Evolutionary conservation across 2,113 vertebrate genomes (phyloP).

Genomic region (Megaceryle torquata): DNA sequence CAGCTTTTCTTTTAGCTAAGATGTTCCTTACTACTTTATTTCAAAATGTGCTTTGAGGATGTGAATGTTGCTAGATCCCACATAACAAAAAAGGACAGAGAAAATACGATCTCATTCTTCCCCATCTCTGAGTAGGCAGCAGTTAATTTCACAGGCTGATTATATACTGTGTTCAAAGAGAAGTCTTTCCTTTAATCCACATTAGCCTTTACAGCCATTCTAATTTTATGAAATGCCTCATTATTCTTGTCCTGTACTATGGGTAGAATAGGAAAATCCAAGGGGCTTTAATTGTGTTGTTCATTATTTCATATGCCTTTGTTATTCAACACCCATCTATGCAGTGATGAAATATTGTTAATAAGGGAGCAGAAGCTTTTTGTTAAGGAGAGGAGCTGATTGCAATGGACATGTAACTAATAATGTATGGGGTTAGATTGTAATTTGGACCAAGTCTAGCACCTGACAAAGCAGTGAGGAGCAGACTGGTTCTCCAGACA

Average conservation of each 20-base stretch:
- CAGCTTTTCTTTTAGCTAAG: neutral
- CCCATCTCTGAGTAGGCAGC: slow-evolving; percentile 9
- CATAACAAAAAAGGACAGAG: neutral
- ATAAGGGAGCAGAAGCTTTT: slow-evolving; percentile 33
- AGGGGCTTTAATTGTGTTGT: slow-evolving; percentile 30
- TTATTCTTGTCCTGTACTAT: slow-evolving; percentile 46
- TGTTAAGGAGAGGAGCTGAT: slow-evolving; percentile 51
- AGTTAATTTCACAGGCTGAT: slow-evolving; percentile 60
- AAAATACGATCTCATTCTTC: neutral
- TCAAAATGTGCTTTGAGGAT: neutral
- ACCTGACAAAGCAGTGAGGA: neutral
- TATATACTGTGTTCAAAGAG: slow-evolving; percentile 45
- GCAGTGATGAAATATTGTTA: slow-evolving; percentile 26
- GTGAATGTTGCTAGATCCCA: neutral
- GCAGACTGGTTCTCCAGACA: neutral
- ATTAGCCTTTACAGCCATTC: slow-evolving; percentile 61
- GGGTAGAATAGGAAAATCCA: slow-evolving; percentile 57
- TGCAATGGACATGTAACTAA: slow-evolving; percentile 32
- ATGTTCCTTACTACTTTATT: neutral
- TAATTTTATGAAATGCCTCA: slow-evolving; percentile 54
- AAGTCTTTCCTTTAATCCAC: slow-evolving; percentile 60
- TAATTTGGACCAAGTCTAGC: slow-evolving; percentile 21
- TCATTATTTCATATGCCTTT: slow-evolving; percentile 54
- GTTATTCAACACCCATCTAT: slow-evolving; percentile 32
- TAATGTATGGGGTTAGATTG: slow-evolving; percentile 8